phyloP scores from a whole-genome alignment of 2,797 vertebrate genomes.

The Gila robusta region DNA sequence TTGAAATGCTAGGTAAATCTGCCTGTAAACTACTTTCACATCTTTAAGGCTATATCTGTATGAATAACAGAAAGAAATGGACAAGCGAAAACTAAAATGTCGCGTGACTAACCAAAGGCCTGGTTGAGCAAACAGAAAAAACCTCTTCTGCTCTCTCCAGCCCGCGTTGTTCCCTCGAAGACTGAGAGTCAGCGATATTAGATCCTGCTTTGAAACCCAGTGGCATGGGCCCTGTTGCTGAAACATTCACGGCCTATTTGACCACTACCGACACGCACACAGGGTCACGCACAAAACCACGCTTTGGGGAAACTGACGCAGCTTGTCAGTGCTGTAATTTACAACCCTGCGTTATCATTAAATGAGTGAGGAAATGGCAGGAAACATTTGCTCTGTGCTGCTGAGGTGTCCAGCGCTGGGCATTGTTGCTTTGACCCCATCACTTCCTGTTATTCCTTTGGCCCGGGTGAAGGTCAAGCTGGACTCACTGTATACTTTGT shows the following conservation, averaged over 20 bases:
- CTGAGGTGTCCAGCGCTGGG: background rate
- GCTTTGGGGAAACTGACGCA: slow-evolving; percentile 31
- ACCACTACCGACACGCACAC: background rate
- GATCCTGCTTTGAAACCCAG: slow-evolving; percentile 45
- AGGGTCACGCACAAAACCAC: background rate
- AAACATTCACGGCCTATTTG: background rate
- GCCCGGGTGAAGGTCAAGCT: slow-evolving; percentile 24
- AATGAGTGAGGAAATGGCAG: slow-evolving; percentile 6
- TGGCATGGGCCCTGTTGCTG: background rate
- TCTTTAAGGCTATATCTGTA: background rate
- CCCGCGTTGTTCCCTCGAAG: background rate
- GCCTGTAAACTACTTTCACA: background rate
- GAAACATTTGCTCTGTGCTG: slow-evolving; percentile 31
- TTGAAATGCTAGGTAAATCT: background rate
- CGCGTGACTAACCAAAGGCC: background rate
- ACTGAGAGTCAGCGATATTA: slow-evolving; percentile 52
- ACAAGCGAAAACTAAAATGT: background rate
- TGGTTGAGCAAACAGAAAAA: slow-evolving; percentile 10
- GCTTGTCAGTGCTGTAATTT: background rate
- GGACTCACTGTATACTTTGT: background rate
- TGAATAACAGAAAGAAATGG: background rate
- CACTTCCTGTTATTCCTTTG: slow-evolving; percentile 62
- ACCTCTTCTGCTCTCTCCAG: slow-evolving; percentile 9
- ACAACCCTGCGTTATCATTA: background rate
- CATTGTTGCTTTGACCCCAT: slow-evolving; percentile 49